These are phyloP conservation scores for Drosophila niveifrons DNA, from an alignment of 2,888 invertebrate genomes.

Conservation along the genomic window DNA sequence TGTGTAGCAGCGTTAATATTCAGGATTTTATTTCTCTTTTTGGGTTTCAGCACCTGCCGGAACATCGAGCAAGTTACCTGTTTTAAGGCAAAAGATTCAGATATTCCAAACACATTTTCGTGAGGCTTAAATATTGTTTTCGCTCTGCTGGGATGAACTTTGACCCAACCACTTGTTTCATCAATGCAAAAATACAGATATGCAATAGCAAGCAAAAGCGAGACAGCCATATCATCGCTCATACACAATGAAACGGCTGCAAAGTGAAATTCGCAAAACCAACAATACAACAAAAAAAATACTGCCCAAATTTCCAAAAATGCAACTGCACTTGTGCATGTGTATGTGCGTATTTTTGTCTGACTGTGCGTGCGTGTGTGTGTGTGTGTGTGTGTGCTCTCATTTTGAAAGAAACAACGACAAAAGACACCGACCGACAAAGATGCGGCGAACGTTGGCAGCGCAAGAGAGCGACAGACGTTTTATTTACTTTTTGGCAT, in stretches of 20 bases:
- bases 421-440: constrained; percentile 36
- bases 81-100: background rate
- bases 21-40: constrained; percentile 32
- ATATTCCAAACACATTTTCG: constrained; percentile 1
- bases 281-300: constrained; percentile 17
- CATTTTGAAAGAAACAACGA: constrained; percentile 52
- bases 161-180: constrained; percentile 49
- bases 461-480: constrained; percentile 13
- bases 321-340: constrained; percentile 49
- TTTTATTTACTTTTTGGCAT: constrained; percentile 64
- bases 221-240: constrained; percentile 9
- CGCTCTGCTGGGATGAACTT: constrained; percentile 32
- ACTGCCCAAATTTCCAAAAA: constrained; percentile 51
- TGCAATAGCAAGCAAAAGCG: constrained; percentile 1
- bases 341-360: constrained; percentile 12
- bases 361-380: constrained; percentile 27
- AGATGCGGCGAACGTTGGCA: background rate
- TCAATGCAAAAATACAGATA: background rate
- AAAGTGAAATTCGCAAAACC: constrained; percentile 48
- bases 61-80: constrained; percentile 41
- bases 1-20: constrained; percentile 28
- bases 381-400: constrained; percentile 52
- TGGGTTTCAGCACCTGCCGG: constrained; percentile 52
- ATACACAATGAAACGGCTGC: constrained; percentile 22
- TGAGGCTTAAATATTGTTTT: constrained; percentile 17